Evolutionary conservation across 2,113 vertebrate species (phyloP).

Genomic region (Hyperopisus bebe): DNA sequence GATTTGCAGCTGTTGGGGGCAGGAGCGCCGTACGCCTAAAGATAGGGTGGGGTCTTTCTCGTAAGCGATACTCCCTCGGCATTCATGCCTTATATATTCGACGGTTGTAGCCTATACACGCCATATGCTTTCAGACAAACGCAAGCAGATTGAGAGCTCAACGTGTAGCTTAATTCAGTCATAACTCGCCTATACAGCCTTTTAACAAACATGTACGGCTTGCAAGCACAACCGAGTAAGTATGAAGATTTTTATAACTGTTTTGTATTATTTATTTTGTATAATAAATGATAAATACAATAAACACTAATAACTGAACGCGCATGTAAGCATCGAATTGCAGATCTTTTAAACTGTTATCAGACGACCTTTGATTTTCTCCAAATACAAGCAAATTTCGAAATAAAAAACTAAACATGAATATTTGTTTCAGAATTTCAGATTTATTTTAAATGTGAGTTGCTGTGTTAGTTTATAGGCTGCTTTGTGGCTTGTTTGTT

Average conservation of each 20-base stretch:
- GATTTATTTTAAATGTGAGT: background rate
- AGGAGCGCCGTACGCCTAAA: background rate
- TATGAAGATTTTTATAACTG: background rate
- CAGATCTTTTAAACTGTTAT: background rate
- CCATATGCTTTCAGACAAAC: background rate
- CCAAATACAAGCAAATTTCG: background rate
- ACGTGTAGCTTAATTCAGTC: background rate
- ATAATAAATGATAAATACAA: background rate
- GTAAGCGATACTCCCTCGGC: background rate
- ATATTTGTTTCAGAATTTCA: background rate
- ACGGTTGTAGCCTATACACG: background rate
- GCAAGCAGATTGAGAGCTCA: background rate
- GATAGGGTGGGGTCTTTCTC: background rate
- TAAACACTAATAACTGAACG: background rate
- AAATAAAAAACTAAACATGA: background rate
- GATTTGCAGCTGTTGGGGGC: no score
- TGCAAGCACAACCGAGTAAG: background rate
- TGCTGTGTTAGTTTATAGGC: background rate
- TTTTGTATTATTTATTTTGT: background rate
- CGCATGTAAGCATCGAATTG: background rate
- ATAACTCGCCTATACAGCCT: background rate
- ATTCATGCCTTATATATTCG: background rate
- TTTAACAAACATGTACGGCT: background rate
- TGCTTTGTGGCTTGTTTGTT: background rate
- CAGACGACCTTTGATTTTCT: background rate